These are phyloP conservation scores for Glaucopsyche alexis DNA, from an alignment of 2,888 invertebrate genomes.

Conservation along the genomic window DNA sequence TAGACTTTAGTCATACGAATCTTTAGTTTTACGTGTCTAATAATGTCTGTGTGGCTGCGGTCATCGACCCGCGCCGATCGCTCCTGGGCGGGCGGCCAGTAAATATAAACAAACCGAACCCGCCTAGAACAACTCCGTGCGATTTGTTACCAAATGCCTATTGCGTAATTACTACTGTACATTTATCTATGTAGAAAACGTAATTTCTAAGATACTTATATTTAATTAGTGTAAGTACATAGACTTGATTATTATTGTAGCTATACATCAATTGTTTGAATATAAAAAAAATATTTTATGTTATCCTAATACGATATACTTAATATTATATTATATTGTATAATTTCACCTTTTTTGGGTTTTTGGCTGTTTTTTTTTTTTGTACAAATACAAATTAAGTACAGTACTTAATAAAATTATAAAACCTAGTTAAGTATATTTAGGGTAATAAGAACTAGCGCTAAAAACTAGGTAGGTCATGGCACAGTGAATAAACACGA, in stretches of 20 bases:
- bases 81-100: constrained; percentile 47
- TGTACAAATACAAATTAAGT: neutral
- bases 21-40: constrained; percentile 35
- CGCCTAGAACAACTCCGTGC: neutral
- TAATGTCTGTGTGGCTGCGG: constrained; percentile 47
- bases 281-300: no score
- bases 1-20: neutral
- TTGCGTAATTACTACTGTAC: neutral
- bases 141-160: neutral
- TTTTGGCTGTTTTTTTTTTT: neutral
- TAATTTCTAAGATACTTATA: neutral
- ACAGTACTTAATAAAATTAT: neutral
- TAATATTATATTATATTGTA: no score
- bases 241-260: no score
- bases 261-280: no score
- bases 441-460: neutral
- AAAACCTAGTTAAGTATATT: neutral
- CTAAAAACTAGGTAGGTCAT: constrained; percentile 16
- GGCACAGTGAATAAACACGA: constrained; percentile 10
- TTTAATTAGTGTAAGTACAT: no score
- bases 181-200: neutral
- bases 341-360: no score
- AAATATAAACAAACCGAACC: constrained; percentile 59
- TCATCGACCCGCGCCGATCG: constrained; percentile 55
- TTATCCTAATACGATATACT: no score